Base-by-base conservation (phyloP, 2,888 invertebrate species). In the Nymphalis c-album region DNA sequence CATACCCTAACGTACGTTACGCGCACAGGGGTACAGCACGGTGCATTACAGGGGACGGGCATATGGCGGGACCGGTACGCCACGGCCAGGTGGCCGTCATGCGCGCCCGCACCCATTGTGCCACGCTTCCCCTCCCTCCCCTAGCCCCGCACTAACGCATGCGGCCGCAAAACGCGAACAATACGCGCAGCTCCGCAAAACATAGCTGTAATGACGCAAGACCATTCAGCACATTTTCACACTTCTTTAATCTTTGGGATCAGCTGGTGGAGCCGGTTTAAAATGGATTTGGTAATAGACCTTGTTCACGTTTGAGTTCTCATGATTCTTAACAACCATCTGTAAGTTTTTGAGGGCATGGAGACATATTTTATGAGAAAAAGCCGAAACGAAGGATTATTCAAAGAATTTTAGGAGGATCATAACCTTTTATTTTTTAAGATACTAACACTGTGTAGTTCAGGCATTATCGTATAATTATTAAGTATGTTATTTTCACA, bases 21-120 rank as follows among this genome's bases (percentile, higher is more conserved):
- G 50, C 55, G 60, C 64, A 31, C 26, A 22, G 31, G 63, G 70
- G 64, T 70, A 72, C 70, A 61, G 63, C 63, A 73, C 75, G 71
- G 72, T 73, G 69, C 73, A 74, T 69, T 75, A 74, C 75, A 73
- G 71, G 75, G 75, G 76, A 74, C 70, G 77, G 85, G 87, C 91
- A 91, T 91, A 92, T 91, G 91, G 90, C 84, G 78, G 79, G 85
- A 86, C 89, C 91, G 85, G 91, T 91, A 90, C 80, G 81, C 82
- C 85, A 80, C 85, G 80, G 82, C 91, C 92, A 91, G 92, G 90
- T 91, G 91, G 79, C 80, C 91, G 92, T 91, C 90, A 92, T 90
- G 91, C 90, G 88, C 90, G 85, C 88, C 80, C 89, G 91, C 90
- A 88, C 91, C 89, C 85, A 90, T 91, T 91, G 90, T 91, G 76